These are phyloP conservation scores for Spisula solida DNA, from an alignment of 2,888 invertebrate species.

Conservation along the genomic window DNA sequence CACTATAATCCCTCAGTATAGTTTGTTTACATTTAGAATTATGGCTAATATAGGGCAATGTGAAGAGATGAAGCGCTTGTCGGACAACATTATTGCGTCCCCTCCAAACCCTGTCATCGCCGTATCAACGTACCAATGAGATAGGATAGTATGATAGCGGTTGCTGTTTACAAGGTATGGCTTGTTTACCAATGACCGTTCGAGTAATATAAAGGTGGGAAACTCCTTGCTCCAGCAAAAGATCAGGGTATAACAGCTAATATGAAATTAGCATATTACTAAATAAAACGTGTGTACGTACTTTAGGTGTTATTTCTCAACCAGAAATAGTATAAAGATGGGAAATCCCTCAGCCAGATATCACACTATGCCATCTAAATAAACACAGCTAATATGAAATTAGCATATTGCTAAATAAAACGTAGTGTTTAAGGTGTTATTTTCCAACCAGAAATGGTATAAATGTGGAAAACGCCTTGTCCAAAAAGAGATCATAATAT, in stretches of 20 bases:
- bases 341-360: background rate
- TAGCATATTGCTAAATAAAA: background rate
- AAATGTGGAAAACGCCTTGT: background rate
- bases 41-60: slow-evolving; percentile 38
- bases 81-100: background rate
- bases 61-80: slow-evolving; percentile 8
- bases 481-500: background rate
- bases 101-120: background rate
- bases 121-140: background rate
- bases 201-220: background rate
- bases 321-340: background rate
- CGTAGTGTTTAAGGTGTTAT: too few species aligned
- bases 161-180: background rate
- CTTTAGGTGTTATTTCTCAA: too few species aligned
- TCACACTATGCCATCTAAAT: background rate
- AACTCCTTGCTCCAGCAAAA: background rate
- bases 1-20: slow-evolving; percentile 35
- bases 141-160: background rate
- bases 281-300: too few species aligned
- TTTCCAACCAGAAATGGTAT: too few species aligned
- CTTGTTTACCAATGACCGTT: slow-evolving; percentile 8
- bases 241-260: background rate
- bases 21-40: slow-evolving; percentile 57
- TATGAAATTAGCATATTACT: background rate
- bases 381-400: slow-evolving; percentile 2